phyloP scores from a whole-genome alignment of 2,888 invertebrate species.

The Scrobipalpa costella region DNA sequence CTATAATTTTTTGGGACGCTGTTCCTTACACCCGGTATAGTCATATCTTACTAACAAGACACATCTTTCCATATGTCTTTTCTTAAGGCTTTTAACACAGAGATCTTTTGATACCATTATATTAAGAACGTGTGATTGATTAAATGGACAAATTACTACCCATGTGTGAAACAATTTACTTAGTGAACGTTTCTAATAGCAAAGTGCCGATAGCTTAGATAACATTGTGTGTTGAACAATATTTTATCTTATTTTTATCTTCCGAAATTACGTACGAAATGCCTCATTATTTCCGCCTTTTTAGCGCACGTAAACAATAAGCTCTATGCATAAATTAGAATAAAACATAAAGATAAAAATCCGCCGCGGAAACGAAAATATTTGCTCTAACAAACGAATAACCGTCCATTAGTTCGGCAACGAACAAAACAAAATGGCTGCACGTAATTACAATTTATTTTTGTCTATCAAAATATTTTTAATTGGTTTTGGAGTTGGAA shows the following conservation, averaged over 20 bases:
- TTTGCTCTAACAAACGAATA: conserved; percentile 55
- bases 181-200: conserved; percentile 4
- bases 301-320: conserved; percentile 48
- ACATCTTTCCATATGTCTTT: not conserved
- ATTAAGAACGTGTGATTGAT: not conserved
- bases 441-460: conserved; percentile 67
- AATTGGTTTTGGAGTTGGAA: conserved; percentile 73
- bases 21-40: no score
- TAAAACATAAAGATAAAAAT: conserved; percentile 51
- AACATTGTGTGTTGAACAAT: conserved; percentile 15
- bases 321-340: conserved; percentile 56
- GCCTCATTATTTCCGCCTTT: conserved; percentile 48
- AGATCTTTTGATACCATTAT: not conserved
- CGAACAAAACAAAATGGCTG: conserved; percentile 59
- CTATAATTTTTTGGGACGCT: no score
- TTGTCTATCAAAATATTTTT: conserved; percentile 80
- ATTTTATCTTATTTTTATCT: conserved; percentile 31
- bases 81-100: not conserved
- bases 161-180: conserved; percentile 1
- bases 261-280: conserved; percentile 40
- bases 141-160: not conserved
- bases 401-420: conserved; percentile 61
- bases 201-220: conserved; percentile 20
- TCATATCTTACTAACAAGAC: not conserved
- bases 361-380: conserved; percentile 61